phyloP scores from a whole-genome alignment of 2,888 invertebrate species.

The Pimpla rufipes region DNA sequence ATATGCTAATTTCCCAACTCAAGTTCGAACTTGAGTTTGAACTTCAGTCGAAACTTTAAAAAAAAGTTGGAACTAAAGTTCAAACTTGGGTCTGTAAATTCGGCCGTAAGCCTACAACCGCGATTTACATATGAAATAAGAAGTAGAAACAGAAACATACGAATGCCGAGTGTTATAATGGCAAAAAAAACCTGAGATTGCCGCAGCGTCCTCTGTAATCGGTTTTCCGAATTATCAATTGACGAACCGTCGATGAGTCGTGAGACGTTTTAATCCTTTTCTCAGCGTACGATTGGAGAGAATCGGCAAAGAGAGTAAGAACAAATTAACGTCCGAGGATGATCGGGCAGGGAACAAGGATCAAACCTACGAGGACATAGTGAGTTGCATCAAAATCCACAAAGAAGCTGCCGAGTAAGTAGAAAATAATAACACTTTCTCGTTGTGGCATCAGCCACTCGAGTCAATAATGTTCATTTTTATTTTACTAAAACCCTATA shows the following conservation, averaged over 20 bases:
- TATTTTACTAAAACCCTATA: not conserved
- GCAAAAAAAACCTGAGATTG: no score
- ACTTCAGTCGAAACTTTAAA: no score
- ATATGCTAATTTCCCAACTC: no score
- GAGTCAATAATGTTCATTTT: no score
- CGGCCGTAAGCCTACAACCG: no score
- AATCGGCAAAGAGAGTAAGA: not conserved
- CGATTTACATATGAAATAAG: no score
- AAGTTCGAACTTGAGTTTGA: no score
- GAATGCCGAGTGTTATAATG: no score
- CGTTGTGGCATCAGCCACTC: no score
- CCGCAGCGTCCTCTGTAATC: not conserved
- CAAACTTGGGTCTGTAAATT: no score
- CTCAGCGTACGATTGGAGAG: not conserved
- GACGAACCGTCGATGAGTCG: not conserved
- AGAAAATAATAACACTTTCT: not conserved
- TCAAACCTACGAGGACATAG: not conserved
- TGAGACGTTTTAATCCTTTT: not conserved
- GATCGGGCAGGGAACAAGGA: not conserved
- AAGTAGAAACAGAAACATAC: no score
- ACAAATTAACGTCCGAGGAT: not conserved
- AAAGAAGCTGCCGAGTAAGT: constrained; percentile 24
- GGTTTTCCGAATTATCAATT: not conserved
- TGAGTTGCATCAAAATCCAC: constrained; percentile 17
- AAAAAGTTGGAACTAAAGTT: no score